Percentiles rank a stretch among this genome's conserved stretches.
Evolutionary conservation across 2,113 vertebrate genomes (phyloP).

Genomic region (Hemibagrus wyckioides): DNA sequence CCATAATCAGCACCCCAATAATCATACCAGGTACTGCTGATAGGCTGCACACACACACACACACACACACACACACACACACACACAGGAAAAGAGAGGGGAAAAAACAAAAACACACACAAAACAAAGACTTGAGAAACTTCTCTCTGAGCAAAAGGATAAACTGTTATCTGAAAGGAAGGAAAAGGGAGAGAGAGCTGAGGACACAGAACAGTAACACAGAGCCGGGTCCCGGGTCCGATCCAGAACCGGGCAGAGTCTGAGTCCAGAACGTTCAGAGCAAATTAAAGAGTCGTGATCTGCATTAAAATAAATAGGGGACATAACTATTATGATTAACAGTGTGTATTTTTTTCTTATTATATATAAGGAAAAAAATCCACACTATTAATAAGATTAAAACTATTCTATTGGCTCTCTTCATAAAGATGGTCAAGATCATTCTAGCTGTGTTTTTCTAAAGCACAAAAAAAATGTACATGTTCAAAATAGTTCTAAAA

Average conservation of each 20-base stretch:
- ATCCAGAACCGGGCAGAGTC: neutral
- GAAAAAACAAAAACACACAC: slow-evolving; percentile 10
- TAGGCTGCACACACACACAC: slow-evolving; percentile 77
- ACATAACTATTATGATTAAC: too few species aligned
- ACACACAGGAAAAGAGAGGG: neutral
- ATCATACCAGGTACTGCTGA: slow-evolving; percentile 99
- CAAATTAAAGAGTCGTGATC: neutral
- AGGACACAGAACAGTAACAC: neutral
- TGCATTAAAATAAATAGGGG: neutral
- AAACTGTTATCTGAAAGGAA: neutral
- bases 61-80: neutral
- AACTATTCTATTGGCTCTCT: neutral
- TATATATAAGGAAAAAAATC: neutral
- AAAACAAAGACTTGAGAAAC: slow-evolving; percentile 31
- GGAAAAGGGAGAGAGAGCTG: too few species aligned
- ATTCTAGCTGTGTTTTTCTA: neutral
- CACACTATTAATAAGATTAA: too few species aligned
- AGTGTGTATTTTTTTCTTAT: too few species aligned
- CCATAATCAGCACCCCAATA: slow-evolving; percentile 98
- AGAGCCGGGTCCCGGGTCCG: neutral
- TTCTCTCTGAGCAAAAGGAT: neutral
- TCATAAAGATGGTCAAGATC: neutral
- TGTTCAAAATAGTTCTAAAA: too few species aligned
- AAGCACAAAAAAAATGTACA: too few species aligned
- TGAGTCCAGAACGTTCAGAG: neutral